These are phyloP conservation scores for Lophotis ruficrista DNA, from an alignment of 2,113 vertebrate genomes.

Conservation along the genomic window DNA sequence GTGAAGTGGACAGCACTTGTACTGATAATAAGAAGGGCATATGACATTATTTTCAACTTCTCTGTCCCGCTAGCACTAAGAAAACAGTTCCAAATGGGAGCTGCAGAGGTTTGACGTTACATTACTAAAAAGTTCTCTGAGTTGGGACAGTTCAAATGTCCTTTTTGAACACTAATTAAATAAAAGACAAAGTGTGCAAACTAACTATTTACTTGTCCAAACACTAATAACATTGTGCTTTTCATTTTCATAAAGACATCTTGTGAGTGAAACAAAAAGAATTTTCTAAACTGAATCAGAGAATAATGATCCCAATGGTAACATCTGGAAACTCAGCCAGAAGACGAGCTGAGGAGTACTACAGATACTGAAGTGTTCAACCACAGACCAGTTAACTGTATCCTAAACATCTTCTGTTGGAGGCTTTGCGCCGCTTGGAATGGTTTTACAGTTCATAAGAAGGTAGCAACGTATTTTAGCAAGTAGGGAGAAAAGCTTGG, in stretches of 20 bases:
- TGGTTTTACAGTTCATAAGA: neutral
- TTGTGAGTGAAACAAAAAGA: neutral
- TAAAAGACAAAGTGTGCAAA: neutral
- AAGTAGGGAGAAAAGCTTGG: neutral
- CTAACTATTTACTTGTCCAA: neutral
- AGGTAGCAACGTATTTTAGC: neutral
- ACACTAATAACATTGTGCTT: constrained; percentile 5
- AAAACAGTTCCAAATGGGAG: neutral
- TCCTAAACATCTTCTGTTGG: neutral
- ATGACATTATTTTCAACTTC: neutral
- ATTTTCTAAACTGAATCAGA: neutral
- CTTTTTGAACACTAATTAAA: neutral
- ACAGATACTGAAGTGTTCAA: neutral
- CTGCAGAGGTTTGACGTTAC: neutral
- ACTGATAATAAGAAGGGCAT: constrained; percentile 4
- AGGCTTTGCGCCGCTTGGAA: neutral
- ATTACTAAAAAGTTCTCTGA: neutral
- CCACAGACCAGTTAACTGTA: neutral
- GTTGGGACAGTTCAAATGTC: neutral
- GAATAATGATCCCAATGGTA: neutral
- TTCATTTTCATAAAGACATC: constrained; percentile 1
- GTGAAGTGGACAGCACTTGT: constrained; percentile 9
- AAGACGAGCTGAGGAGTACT: neutral
- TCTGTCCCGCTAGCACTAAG: neutral
- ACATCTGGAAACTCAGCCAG: neutral